A percentile compares a stretch with the other conserved stretches of the same genome.
These are phyloP conservation scores for Nomada hirtipes DNA, from an alignment of 2,888 invertebrate species.

Conservation along the genomic window DNA sequence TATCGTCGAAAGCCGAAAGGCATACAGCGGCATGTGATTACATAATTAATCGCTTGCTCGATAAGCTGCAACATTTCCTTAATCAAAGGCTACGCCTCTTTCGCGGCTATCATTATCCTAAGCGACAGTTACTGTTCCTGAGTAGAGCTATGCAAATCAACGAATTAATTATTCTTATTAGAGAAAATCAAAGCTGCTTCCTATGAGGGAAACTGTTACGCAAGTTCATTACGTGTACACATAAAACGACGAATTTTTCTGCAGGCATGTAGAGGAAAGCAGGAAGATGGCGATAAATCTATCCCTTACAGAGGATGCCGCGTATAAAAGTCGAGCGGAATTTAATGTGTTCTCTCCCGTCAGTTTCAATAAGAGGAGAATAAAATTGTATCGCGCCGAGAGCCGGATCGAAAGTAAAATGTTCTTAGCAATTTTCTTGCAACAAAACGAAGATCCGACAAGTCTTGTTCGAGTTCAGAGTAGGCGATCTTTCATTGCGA, in stretches of 20 bases:
- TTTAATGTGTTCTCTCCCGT: too few species aligned
- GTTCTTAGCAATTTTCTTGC: too few species aligned
- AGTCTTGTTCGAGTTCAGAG: too few species aligned
- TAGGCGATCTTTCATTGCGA: too few species aligned
- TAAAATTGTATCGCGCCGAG: too few species aligned
- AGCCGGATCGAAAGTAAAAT: too few species aligned
- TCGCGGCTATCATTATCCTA: conserved; percentile 15
- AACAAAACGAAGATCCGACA: too few species aligned
- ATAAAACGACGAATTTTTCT: neutral
- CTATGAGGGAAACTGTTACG: neutral
- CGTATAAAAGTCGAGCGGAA: neutral
- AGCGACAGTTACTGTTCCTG: conserved; percentile 5
- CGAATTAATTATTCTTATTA: conserved; percentile 3
- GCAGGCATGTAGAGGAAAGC: too few species aligned
- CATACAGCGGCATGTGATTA: neutral
- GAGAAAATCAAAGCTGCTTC: neutral
- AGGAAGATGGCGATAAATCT: neutral
- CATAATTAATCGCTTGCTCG: neutral
- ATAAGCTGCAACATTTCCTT: conserved; percentile 3
- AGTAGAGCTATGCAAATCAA: neutral
- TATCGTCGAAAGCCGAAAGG: neutral
- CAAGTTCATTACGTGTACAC: neutral
- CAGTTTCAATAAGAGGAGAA: too few species aligned
- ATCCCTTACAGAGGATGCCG: neutral
- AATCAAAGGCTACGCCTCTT: neutral